Evolutionary conservation across 1,140 invertebrate species (phyloP).

Genomic region (Caenorhabditis remanei): DNA sequence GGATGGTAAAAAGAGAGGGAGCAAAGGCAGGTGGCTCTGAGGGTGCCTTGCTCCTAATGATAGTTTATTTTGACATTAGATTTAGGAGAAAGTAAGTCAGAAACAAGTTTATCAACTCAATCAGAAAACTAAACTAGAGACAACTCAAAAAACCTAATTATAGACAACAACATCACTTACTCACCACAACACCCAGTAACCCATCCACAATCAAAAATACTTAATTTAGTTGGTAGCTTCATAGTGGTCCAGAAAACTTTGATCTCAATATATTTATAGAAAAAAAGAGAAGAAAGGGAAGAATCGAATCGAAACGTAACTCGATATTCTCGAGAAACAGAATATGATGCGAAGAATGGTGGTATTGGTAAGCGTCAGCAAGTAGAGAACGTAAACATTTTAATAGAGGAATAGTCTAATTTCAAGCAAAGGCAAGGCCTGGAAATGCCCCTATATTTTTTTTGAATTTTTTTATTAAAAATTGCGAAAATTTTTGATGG

Average conservation of each 20-base stretch:
- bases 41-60: not conserved
- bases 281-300: not conserved
- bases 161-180: not conserved
- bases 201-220: constrained; percentile 30
- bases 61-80: constrained; percentile 48
- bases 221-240: not conserved
- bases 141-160: too few species aligned
- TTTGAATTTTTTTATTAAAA: too few species aligned
- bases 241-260: not conserved
- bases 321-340: constrained; percentile 11
- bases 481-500: too few species aligned
- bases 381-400: too few species aligned
- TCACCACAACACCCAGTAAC: not conserved
- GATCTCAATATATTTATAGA: not conserved
- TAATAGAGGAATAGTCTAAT: too few species aligned
- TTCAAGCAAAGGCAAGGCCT: too few species aligned
- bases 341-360: not conserved
- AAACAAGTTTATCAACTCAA: too few species aligned
- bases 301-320: not conserved
- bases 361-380: not conserved
- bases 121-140: too few species aligned
- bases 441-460: too few species aligned
- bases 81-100: too few species aligned
- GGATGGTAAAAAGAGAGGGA: not conserved
- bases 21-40: constrained; percentile 7